Base-by-base conservation (phyloP, 2,797 vertebrate species). In the Acipenser ruthenus region DNA sequence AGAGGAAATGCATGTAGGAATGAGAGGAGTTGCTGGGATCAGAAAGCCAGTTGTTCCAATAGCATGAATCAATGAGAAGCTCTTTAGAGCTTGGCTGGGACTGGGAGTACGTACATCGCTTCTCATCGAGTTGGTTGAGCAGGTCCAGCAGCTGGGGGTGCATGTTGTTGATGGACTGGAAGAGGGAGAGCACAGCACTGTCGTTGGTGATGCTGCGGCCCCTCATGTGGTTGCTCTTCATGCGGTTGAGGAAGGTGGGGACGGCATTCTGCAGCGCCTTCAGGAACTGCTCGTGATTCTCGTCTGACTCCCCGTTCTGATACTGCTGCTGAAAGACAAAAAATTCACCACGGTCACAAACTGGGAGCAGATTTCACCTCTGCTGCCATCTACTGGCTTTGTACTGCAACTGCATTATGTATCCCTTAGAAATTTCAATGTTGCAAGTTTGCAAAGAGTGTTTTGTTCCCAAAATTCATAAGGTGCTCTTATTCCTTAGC, bases 181-280 rank as follows among this genome's bases (percentile, higher is more conserved):
- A 99, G 70, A 99, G 94, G 0, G 97, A 99, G 49, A 97, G 84
- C 63, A 99, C 97, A 0, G 97, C 93, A 0, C 96, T 99, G 83
- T 99, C 97, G 0, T 98, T 99, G 83, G 95, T 98, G 86, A 98
- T 98, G 88, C 97, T 99, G 81, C 97, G 94, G 11, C 97, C 97
- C 0, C 97, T 92, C 90, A 97, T 91, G 77, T 99, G 97, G 87
- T 99, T 98, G 87, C 96, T 99, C 83, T 96, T 97, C 95, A 98
- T 92, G 70, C 97, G 94, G 84, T 99, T 99, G 56, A 96, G 90
- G 12, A 99, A 99, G 0, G 96, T 99, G 78, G 90, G 95, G 82
- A 99, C 95, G 0, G 95, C 88, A 0, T 95, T 97, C 86, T 96
- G 95, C 75, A 99, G 83, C 0, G 93, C 94, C 79, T 97, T 98